These are phyloP conservation scores for Lemur catta DNA, from an alignment of 2,797 vertebrate species.

Conservation along the genomic window DNA sequence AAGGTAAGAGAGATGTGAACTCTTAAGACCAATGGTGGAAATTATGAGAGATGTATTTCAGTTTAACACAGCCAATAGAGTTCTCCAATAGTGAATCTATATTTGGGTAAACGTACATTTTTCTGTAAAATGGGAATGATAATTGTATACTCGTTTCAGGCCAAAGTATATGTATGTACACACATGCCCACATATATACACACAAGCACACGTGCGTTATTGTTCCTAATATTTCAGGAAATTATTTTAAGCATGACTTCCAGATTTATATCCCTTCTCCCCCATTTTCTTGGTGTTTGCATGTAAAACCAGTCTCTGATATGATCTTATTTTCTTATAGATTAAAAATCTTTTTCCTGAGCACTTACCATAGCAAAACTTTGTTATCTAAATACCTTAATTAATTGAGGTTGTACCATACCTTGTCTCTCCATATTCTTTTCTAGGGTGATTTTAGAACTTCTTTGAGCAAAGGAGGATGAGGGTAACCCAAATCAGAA, in stretches of 20 bases:
- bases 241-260: conserved; percentile 30
- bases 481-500: conserved; percentile 11
- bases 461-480: conserved; percentile 31
- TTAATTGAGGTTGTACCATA: neutral
- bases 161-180: neutral
- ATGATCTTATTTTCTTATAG: neutral
- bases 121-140: conserved; percentile 17
- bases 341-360: conserved; percentile 48
- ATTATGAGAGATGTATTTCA: neutral
- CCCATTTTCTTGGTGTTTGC: conserved; percentile 7
- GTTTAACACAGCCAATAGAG: neutral
- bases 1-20: neutral
- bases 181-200: neutral
- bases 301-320: neutral
- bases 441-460: conserved; percentile 34
- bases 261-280: neutral
- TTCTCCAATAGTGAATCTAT: neutral
- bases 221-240: conserved; percentile 26
- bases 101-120: neutral
- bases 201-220: neutral
- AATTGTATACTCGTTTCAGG: neutral
- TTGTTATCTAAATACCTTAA: neutral
- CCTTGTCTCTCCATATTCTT: neutral
- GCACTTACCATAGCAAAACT: neutral
- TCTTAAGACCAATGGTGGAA: neutral